phyloP scores from a whole-genome alignment of 2,797 vertebrate genomes.

The Oryzias dopingdopingensis region DNA sequence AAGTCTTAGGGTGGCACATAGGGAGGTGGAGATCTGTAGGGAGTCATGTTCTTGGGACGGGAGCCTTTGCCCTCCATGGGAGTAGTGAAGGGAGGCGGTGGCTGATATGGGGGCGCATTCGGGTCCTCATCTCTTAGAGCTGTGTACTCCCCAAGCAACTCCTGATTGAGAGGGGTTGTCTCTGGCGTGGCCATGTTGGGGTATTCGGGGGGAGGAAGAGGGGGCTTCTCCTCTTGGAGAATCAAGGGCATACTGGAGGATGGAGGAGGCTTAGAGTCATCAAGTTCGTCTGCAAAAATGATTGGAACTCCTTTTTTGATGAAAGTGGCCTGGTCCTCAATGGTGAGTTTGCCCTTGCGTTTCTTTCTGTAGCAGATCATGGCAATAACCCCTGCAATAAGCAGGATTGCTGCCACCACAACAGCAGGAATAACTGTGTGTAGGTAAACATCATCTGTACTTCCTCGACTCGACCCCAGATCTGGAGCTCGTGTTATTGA shows the following conservation, averaged over 20 bases:
- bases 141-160: slow-evolving; percentile 90
- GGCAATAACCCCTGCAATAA: slow-evolving; percentile 93
- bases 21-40: slow-evolving; percentile 95
- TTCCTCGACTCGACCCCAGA: slow-evolving; percentile 85
- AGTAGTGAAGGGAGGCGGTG: slow-evolving; percentile 91
- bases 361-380: slow-evolving; percentile 99
- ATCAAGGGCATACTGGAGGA: slow-evolving; percentile 97
- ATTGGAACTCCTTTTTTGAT: slow-evolving; percentile 98
- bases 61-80: slow-evolving; percentile 97
- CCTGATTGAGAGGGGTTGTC: slow-evolving; percentile 93
- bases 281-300: slow-evolving; percentile 95
- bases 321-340: slow-evolving; percentile 98
- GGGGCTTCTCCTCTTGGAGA: slow-evolving; percentile 96
- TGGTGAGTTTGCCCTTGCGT: slow-evolving; percentile 94
- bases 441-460: slow-evolving; percentile 92
- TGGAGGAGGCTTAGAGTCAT: slow-evolving; percentile 93
- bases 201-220: slow-evolving; percentile 93
- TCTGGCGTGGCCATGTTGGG: slow-evolving; percentile 91
- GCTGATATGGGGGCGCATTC: slow-evolving; percentile 93
- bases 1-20: slow-evolving; percentile 94
- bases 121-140: slow-evolving; percentile 94
- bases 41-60: slow-evolving; percentile 99
- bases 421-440: slow-evolving; percentile 97
- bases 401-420: slow-evolving; percentile 92
- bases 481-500: slow-evolving; percentile 72